phyloP scores from a whole-genome alignment of 2,888 invertebrate genomes.

The Charanyca ferruginea region DNA sequence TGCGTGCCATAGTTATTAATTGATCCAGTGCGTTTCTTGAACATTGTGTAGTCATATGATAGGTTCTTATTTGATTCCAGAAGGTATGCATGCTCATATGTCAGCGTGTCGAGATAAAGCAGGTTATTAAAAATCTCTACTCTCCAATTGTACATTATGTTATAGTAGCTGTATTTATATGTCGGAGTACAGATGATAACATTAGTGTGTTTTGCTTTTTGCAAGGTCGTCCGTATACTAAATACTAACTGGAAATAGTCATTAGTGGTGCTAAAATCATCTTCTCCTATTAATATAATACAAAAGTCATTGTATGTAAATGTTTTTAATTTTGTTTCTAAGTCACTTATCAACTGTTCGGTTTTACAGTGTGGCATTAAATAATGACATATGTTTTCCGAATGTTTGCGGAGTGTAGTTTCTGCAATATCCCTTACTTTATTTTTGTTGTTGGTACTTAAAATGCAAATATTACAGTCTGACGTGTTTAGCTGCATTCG shows the following conservation, averaged over 20 bases:
- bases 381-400: background rate
- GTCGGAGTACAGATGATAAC: conserved; percentile 4
- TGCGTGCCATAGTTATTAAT: too few species aligned
- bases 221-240: background rate
- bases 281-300: too few species aligned
- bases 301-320: background rate
- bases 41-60: too few species aligned
- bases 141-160: conserved; percentile 4
- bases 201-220: background rate
- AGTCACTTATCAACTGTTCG: background rate
- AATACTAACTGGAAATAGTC: background rate
- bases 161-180: background rate
- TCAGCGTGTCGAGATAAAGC: conserved; percentile 2
- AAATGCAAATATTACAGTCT: background rate
- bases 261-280: too few species aligned
- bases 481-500: background rate
- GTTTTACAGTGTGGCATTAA: background rate
- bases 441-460: background rate
- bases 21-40: too few species aligned
- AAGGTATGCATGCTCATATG: too few species aligned
- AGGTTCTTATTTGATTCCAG: too few species aligned
- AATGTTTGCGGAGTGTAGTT: background rate
- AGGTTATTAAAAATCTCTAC: background rate
- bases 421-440: background rate
- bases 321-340: background rate